These are phyloP conservation scores for Holacanthella duospinosa DNA, from an alignment of 2,888 invertebrate species.

Conservation along the genomic window DNA sequence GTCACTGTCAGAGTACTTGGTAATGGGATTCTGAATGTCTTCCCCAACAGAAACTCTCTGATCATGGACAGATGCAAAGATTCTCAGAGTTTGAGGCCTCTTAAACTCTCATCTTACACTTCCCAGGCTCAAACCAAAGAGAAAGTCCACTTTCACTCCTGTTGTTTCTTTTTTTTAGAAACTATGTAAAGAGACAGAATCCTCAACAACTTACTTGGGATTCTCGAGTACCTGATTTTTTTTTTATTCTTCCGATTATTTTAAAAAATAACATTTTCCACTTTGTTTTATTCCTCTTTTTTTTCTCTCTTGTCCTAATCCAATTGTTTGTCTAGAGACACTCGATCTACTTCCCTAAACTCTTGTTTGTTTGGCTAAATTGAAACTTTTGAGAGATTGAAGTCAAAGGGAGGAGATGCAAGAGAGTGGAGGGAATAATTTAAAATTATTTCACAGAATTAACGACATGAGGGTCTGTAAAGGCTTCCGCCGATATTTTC, in stretches of 20 bases:
- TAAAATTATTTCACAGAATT: not conserved
- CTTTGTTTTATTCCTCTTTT: not conserved
- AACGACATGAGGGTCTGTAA: not conserved
- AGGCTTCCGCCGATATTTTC: not conserved
- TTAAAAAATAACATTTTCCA: not conserved
- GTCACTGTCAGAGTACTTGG: not conserved
- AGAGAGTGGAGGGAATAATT: slow-evolving; percentile 2
- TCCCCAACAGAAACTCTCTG: not conserved
- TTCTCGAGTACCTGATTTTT: not conserved
- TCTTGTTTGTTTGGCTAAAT: slow-evolving; percentile 1
- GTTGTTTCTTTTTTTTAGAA: too few species aligned
- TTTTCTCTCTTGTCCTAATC: too few species aligned
- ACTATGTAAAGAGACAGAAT: not conserved
- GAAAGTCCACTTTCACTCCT: too few species aligned
- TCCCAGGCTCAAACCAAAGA: not conserved
- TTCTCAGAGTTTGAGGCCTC: not conserved
- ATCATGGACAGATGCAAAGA: not conserved
- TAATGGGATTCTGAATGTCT: not conserved
- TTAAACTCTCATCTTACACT: not conserved
- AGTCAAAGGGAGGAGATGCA: not conserved
- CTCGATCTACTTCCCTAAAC: not conserved
- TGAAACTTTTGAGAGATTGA: not conserved
- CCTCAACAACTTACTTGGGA: not conserved
- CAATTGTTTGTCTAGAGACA: not conserved
- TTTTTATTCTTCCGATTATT: too few species aligned